Base-by-base conservation (phyloP, 2,888 invertebrate species). In the Drosophila pseudotakahashii region DNA sequence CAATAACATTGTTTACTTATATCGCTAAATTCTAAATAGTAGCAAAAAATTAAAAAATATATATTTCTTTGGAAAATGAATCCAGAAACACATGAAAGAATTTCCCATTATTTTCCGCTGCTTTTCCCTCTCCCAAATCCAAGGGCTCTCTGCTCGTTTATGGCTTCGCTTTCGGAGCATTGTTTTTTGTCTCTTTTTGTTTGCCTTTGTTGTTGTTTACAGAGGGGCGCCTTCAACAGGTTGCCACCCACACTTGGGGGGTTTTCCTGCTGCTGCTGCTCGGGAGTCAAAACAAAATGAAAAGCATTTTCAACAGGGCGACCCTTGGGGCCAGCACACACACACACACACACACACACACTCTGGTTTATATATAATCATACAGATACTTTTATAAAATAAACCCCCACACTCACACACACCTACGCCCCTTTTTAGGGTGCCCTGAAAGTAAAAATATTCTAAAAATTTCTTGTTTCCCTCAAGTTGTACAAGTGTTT, bases 141-240 rank as follows among this genome's bases (percentile, higher is more conserved):
- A 60, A 63, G 26, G 39, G 11, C 26, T 48, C 66, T 42, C 42
- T 36, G 32, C 19, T 26, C 11, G 16, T 41, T 19, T 36, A 26
- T n/a, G 23, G 48, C 36, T 53, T 47, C 42, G 37, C 32, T 66
- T 39, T 50, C 47, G 10, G 32, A 53, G 36, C 34, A 36, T 44
- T 26, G 58, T 14, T 54, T 16, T 36, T 16, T 10, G 39, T 30
- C 60, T 53, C 58, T 37, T 23, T 39, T 34, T 30, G 30, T 50
- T 34, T 36, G 50, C 45, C 42, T 48, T 66, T 75, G 64, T 68
- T 75, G 74, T 66, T 83, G 81, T 76, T 74, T 77, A 77, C 79
- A 76, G 34, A 44, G 16, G 32, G 81, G 73, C 62, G 68, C 64
- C 78, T 73, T 87, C 89, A 89, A 89, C 89, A 89, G 89, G 89